phyloP scores from a whole-genome alignment of 2,113 vertebrate species.

The Etia nguti region DNA sequence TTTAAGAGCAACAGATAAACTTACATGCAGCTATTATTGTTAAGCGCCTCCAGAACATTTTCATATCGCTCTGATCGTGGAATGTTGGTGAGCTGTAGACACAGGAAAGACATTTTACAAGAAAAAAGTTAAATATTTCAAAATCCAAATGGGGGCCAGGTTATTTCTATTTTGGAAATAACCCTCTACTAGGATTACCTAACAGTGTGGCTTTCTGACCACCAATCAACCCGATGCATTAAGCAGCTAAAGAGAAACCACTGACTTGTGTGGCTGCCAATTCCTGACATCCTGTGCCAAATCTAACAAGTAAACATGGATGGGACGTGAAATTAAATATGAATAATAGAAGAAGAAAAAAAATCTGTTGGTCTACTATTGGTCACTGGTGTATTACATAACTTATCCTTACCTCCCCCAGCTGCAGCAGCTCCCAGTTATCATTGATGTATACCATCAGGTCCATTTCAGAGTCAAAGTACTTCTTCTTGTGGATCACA shows the following conservation, averaged over 20 bases:
- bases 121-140: not conserved
- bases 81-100: slow-evolving; percentile 83
- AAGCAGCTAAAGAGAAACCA: not conserved
- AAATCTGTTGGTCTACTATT: not conserved
- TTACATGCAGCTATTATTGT: slow-evolving; percentile 94
- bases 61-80: slow-evolving; percentile 88
- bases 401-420: slow-evolving; percentile 79
- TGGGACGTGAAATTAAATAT: not conserved
- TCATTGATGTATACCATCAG: slow-evolving; percentile 96
- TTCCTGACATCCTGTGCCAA: not conserved
- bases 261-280: not conserved
- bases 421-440: slow-evolving; percentile 95
- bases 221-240: not conserved
- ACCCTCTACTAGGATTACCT: not conserved
- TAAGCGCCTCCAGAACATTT: slow-evolving; percentile 88
- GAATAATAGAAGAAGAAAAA: not conserved
- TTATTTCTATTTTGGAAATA: not conserved
- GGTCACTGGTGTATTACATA: not conserved
- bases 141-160: not conserved
- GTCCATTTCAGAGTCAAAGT: slow-evolving; percentile 96
- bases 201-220: not conserved
- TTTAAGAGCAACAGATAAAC: slow-evolving; percentile 24
- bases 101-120: not conserved
- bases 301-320: not conserved
- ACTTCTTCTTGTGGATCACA: slow-evolving; percentile 99